These are phyloP conservation scores for Drosophila prostipennis DNA, from an alignment of 2,888 invertebrate genomes.

Conservation along the genomic window DNA sequence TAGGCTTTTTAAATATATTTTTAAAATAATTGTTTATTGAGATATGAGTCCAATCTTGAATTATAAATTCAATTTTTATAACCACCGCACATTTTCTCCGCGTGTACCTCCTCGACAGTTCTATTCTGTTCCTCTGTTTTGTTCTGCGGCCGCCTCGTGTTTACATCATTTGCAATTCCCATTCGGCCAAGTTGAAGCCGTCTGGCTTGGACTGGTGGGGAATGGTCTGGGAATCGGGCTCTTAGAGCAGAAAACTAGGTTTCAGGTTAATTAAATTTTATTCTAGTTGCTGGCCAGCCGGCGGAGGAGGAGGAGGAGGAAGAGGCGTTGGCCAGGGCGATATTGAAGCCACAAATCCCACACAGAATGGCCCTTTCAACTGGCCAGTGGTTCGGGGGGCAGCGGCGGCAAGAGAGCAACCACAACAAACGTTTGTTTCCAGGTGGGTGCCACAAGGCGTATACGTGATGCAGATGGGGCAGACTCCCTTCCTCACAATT, in stretches of 20 bases:
- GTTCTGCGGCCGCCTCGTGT: constrained; percentile 19
- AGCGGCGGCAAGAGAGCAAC: constrained; percentile 4
- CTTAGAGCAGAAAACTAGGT: constrained; percentile 38
- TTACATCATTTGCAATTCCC: constrained; percentile 49
- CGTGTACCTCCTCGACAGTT: constrained; percentile 2
- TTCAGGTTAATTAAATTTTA: constrained; percentile 62
- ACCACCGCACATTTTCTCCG: not conserved
- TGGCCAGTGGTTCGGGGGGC: constrained; percentile 20
- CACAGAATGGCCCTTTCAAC: constrained; percentile 44
- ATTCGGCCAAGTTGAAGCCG: constrained; percentile 36
- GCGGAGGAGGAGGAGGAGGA: constrained; percentile 12
- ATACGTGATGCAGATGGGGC: constrained; percentile 45
- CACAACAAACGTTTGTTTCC: constrained; percentile 44
- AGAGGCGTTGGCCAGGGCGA: not conserved
- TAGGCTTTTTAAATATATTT: too few relatives aligned
- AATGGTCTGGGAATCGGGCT: constrained; percentile 5
- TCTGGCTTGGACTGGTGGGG: constrained; percentile 27
- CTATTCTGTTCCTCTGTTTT: not conserved
- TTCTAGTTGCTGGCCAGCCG: constrained; percentile 42
- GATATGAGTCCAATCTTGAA: too few relatives aligned
- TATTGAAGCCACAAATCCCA: constrained; percentile 34
- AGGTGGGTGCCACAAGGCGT: constrained; percentile 40
- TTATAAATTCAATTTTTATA: too few relatives aligned
- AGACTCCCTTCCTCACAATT: constrained; percentile 4
- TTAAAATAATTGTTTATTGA: too few relatives aligned